Conservation (phyloP, 2,888 invertebrate species). For the Sinopyrophorus schimmeli region DNA sequence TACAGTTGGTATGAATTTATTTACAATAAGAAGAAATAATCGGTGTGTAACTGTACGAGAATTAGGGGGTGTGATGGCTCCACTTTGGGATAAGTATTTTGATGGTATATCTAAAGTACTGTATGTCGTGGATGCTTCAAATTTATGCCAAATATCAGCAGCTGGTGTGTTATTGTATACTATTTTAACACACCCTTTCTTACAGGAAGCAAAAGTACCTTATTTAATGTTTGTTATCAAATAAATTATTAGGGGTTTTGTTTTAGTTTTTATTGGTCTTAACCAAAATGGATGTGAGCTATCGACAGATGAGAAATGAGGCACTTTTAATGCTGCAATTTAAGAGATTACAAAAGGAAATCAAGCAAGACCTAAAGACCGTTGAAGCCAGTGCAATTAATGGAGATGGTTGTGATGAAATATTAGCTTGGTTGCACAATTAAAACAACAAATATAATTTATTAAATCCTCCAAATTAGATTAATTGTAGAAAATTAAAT, state of each 20-base stretch:
- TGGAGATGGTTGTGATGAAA: constrained; percentile 69
- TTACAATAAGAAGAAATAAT: constrained; percentile 59
- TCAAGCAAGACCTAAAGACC: constrained; percentile 67
- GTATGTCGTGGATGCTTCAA: constrained; percentile 82
- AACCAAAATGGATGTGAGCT: constrained; percentile 84
- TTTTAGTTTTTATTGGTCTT: constrained; percentile 70
- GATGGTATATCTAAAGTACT: constrained; percentile 69
- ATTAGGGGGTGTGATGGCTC: constrained; percentile 81
- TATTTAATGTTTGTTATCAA: constrained; percentile 9
- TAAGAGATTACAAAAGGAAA: constrained; percentile 69
- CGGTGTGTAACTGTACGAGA: constrained; percentile 61
- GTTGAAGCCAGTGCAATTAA: constrained; percentile 76
- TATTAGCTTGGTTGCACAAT: constrained; percentile 62
- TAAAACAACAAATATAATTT: too few species aligned
- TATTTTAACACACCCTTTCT: constrained; percentile 71
- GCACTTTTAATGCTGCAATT: constrained; percentile 81
- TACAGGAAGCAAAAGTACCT: constrained; percentile 66
- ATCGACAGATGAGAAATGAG: constrained; percentile 85
- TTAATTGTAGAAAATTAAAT: too few species aligned
- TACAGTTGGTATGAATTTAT: constrained; percentile 79
- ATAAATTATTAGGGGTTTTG: too few species aligned
- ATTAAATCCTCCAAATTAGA: too few species aligned
- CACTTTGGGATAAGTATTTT: constrained; percentile 79
- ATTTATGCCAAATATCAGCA: constrained; percentile 83
- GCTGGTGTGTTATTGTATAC: constrained; percentile 81